phyloP scores from a whole-genome alignment of 2,888 invertebrate species.

The Megamerina dolium region DNA sequence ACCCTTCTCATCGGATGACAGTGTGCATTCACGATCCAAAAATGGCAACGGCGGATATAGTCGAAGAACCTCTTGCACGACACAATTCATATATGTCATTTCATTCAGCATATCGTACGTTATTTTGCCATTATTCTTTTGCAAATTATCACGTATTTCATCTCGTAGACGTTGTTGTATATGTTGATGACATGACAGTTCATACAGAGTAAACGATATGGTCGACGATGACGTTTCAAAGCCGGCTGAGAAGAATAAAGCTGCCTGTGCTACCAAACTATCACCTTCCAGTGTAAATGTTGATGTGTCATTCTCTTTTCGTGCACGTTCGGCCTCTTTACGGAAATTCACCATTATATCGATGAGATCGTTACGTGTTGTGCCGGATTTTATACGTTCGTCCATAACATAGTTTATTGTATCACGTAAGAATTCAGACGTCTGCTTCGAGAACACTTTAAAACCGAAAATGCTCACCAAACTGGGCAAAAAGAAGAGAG shows the following conservation, averaged over 20 bases:
- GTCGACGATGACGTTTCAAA: slow-evolving; percentile 45
- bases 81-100: slow-evolving; percentile 26
- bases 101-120: slow-evolving; percentile 21
- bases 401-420: slow-evolving; percentile 43
- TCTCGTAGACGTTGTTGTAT: slow-evolving; percentile 44
- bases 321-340: slow-evolving; percentile 13
- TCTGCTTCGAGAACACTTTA: slow-evolving; percentile 25
- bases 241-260: slow-evolving; percentile 41
- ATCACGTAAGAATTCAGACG: slow-evolving; percentile 33
- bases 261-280: slow-evolving; percentile 39
- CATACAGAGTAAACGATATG: slow-evolving; percentile 45
- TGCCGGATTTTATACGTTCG: slow-evolving; percentile 37
- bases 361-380: slow-evolving; percentile 46
- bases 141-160: slow-evolving; percentile 40
- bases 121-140: slow-evolving; percentile 15
- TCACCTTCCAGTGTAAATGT: slow-evolving; percentile 23
- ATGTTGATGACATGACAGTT: slow-evolving; percentile 41
- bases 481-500: slow-evolving; percentile 28
- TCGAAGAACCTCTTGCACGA: slow-evolving; percentile 29
- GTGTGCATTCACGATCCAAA: slow-evolving; percentile 32
- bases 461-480: slow-evolving; percentile 19
- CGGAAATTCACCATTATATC: slow-evolving; percentile 40
- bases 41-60: slow-evolving; percentile 34
- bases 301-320: slow-evolving; percentile 8
- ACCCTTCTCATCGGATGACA: slow-evolving; percentile 13